Evolutionary conservation across 2,797 vertebrate genomes (phyloP).

Genomic region (Characodon lateralis): DNA sequence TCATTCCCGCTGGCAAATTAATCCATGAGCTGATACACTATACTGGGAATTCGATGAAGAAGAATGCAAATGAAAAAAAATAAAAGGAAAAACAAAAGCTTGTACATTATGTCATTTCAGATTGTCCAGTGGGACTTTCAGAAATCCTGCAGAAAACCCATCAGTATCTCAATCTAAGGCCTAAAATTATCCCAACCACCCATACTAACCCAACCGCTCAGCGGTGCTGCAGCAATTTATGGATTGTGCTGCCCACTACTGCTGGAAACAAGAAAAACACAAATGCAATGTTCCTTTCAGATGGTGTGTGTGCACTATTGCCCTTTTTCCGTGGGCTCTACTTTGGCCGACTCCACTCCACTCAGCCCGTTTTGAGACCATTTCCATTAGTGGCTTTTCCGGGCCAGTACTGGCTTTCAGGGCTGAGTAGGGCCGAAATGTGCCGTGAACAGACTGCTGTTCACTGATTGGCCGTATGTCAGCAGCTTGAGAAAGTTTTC

Average conservation of each 20-base stretch:
- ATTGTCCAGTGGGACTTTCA: neutral
- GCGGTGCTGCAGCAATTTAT: neutral
- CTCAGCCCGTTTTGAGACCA: too few species aligned
- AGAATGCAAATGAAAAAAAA: slow-evolving; percentile 16
- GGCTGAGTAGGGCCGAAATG: too few species aligned
- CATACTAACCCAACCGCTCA: too few species aligned
- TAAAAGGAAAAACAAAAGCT: neutral
- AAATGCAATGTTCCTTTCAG: neutral
- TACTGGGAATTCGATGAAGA: slow-evolving; percentile 13
- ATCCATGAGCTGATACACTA: slow-evolving; percentile 24
- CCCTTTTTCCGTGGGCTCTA: too few species aligned
- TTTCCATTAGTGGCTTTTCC: too few species aligned
- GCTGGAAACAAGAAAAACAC: neutral
- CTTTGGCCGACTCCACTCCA: too few species aligned
- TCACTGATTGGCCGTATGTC: too few species aligned
- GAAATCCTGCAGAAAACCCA: slow-evolving; percentile 12
- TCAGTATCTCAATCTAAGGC: neutral
- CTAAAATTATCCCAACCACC: neutral
- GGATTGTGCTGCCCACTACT: neutral
- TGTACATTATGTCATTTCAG: neutral
- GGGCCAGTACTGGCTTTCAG: too few species aligned
- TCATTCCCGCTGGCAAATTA: slow-evolving; percentile 35
- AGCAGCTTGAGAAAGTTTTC: too few species aligned
- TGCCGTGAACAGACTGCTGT: too few species aligned
- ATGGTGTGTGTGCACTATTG: neutral